Evolutionary conservation across 1,140 invertebrate genomes (phyloP).

Genomic region (Chelonus insularis): DNA sequence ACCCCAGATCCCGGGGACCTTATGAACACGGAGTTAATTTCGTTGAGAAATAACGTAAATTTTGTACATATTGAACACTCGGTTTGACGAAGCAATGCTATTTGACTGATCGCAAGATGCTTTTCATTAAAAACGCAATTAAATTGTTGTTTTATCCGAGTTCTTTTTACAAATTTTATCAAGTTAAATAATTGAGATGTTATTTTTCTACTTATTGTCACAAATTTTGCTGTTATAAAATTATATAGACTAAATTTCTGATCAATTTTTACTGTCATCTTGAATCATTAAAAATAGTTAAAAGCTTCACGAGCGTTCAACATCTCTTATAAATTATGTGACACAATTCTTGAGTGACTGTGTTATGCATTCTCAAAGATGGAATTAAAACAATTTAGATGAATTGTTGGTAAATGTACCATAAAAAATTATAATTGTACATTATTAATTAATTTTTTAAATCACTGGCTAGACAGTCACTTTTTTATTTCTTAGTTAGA

Average conservation of each 20-base stretch:
- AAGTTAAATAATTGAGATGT: too few relatives aligned
- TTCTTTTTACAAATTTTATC: too few relatives aligned
- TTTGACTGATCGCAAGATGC: background rate
- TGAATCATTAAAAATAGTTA: background rate
- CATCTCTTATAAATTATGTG: conserved; percentile 5
- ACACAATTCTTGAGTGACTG: background rate
- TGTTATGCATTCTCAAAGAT: background rate
- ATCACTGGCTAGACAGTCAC: background rate
- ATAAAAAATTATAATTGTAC: conserved; percentile 2
- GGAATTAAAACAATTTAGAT: conserved; percentile 3
- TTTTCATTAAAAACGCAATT: too few relatives aligned
- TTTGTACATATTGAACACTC: conserved; percentile 27
- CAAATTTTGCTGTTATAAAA: background rate
- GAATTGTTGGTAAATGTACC: background rate
- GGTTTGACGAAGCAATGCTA: conserved; percentile 2
- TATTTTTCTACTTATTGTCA: too few relatives aligned
- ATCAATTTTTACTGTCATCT: background rate
- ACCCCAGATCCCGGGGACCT: conserved; percentile 41
- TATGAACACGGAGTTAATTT: conserved; percentile 19
- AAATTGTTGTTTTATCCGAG: too few relatives aligned
- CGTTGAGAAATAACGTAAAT: conserved; percentile 21
- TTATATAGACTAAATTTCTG: background rate
- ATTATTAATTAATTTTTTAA: background rate
- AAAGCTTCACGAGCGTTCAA: conserved; percentile 4
- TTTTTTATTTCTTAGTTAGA: background rate